Base-by-base conservation (phyloP, 35 echinoderm and acorn worm genomes). In the Apostichopus japonicus region DNA sequence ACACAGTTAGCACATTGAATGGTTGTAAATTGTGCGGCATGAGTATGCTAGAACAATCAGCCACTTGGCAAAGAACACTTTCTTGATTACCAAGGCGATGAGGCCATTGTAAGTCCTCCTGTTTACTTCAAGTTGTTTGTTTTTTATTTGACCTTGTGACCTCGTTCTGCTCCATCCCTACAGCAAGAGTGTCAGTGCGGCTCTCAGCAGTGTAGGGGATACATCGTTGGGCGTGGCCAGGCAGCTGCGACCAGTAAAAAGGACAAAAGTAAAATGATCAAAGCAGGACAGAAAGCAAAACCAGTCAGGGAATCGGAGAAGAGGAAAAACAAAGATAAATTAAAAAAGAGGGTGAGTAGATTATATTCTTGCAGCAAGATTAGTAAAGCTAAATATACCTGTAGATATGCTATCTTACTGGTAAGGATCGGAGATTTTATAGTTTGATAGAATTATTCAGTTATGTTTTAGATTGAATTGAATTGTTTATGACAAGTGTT, bases 101-200 rank as follows among this genome's bases (percentile, higher is more conserved):
- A 4, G 33, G 33, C 33, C 33, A 44, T 44, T 44, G 33, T 44
- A 44, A 44, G 33, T 4, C 33, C 33, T 44, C 33, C 4, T 0
- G 57, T 61, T 61, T 61, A 61, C 57, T 61, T 8, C 13, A 61
- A 61, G 13, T 61, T 61, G 57, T 61, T 61, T 1, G 1, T 61
- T 10, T 61, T 10, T 10, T 61, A 13, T 61, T 61, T 61, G 57
- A 61, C 57, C 57, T 5, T 55, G 79, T 56, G 53, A 8, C 16
- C 6, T 0, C 52, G 77, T 90, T 55, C 79, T 90, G 19, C 10
- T 63, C 17, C 61, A 11, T 59, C 23, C 27, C 78, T 76, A 63
- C 92, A 99, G 97, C 97, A 99, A 99, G 92, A 93, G 81, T 99
- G 97, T 72, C 92, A 90, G 79, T 99, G 97, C 67, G 93, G 95